These are phyloP conservation scores for Atractosteus spatula DNA, from an alignment of 2,113 vertebrate species.

Conservation along the genomic window DNA sequence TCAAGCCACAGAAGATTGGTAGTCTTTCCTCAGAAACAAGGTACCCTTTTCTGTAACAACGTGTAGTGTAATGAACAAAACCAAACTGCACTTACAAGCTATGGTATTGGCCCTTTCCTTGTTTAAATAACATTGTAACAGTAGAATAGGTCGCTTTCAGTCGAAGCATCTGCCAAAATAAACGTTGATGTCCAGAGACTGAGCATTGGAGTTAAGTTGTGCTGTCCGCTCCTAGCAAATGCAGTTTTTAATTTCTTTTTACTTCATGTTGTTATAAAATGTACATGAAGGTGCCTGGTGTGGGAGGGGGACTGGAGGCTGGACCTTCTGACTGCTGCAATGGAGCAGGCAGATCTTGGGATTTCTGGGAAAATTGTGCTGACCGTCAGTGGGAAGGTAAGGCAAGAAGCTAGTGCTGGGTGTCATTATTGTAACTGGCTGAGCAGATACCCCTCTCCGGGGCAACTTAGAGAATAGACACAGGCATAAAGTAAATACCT, in stretches of 20 bases:
- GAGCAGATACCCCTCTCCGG: background rate
- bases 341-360: constrained; percentile 60
- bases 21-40: constrained; percentile 59
- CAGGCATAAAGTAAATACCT: no score
- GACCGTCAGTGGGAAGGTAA: constrained; percentile 68
- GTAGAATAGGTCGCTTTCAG: no score
- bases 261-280: background rate
- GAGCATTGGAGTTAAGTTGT: no score
- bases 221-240: no score
- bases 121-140: no score
- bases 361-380: constrained; percentile 72
- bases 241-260: no score
- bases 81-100: no score
- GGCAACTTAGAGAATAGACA: no score
- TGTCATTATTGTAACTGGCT: background rate
- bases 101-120: no score
- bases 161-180: no score
- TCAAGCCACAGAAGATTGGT: constrained; percentile 65
- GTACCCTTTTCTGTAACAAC: constrained; percentile 37
- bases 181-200: no score
- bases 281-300: constrained; percentile 67
- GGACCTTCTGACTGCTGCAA: constrained; percentile 60
- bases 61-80: no score
- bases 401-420: background rate
- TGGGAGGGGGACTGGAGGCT: constrained; percentile 79